Conservation (phyloP, 2,888 invertebrate genomes). For the Acleris emargana region DNA sequence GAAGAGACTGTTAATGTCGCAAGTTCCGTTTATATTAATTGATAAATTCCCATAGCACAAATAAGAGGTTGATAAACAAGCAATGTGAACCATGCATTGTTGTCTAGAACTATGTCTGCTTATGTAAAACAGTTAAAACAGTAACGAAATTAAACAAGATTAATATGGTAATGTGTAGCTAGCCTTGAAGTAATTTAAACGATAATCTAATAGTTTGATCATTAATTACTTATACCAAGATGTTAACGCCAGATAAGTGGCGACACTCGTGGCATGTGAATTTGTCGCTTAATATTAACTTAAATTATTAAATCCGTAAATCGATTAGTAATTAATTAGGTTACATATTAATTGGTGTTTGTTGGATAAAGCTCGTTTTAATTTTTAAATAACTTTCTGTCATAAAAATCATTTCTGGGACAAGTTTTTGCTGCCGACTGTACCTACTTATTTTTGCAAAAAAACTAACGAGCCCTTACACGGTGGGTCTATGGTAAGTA, state of each 20-base stretch:
- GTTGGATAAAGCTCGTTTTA: too few relatives aligned
- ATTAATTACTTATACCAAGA: slow-evolving; percentile 35
- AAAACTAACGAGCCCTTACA: too few relatives aligned
- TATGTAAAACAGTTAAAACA: slow-evolving; percentile 17
- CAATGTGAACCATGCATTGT: slow-evolving; percentile 23
- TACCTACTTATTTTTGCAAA: too few relatives aligned
- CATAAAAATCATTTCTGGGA: too few relatives aligned
- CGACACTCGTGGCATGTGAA: slow-evolving; percentile 27
- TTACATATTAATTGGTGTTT: background rate
- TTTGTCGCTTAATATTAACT: slow-evolving; percentile 22
- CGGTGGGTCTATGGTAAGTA: too few relatives aligned
- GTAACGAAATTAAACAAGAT: slow-evolving; percentile 20
- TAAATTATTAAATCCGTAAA: slow-evolving; percentile 14
- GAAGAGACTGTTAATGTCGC: background rate
- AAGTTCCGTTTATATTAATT: background rate
- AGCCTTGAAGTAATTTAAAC: slow-evolving; percentile 32
- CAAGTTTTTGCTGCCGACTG: too few relatives aligned
- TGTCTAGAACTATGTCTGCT: slow-evolving; percentile 28
- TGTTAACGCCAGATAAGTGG: slow-evolving; percentile 27
- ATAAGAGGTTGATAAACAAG: background rate
- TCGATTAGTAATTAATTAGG: background rate
- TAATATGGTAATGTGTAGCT: slow-evolving; percentile 20
- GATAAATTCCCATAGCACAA: background rate
- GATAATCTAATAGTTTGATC: slow-evolving; percentile 32
- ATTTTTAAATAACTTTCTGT: too few relatives aligned